phyloP scores from a whole-genome alignment of 1,140 invertebrate species.

The Bathynomus jamesi region DNA sequence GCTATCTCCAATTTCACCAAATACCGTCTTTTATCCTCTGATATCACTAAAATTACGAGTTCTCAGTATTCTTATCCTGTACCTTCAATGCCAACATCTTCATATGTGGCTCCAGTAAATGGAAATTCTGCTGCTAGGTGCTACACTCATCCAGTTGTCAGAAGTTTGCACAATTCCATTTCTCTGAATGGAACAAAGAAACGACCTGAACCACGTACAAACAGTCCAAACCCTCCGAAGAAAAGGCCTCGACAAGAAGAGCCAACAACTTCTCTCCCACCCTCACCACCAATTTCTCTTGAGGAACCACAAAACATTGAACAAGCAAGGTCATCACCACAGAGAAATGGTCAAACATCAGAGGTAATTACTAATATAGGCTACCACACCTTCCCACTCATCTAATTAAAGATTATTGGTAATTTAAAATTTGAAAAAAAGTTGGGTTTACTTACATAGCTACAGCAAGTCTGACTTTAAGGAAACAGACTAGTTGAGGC shows the following conservation, averaged over 20 bases:
- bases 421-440: no score
- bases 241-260: neutral
- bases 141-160: constrained; percentile 16
- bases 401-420: no score
- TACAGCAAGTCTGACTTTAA: no score
- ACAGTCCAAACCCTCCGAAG: no score
- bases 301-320: neutral
- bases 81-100: neutral
- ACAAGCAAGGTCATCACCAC: neutral
- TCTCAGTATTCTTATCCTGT: constrained; percentile 1
- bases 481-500: no score
- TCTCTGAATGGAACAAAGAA: no score
- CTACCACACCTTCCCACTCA: no score
- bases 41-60: constrained; percentile 14
- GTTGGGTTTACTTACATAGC: no score
- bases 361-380: no score
- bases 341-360: neutral
- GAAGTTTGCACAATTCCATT: no score
- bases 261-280: neutral
- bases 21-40: constrained; percentile 8
- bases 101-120: neutral
- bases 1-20: constrained; percentile 20
- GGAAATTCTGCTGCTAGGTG: constrained; percentile 10
- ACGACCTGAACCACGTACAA: no score
- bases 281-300: neutral